A percentile compares a stretch with the other conserved stretches of the same genome.
Evolutionary conservation across 2,888 invertebrate genomes (phyloP).

Genomic region (Autographa gamma): DNA sequence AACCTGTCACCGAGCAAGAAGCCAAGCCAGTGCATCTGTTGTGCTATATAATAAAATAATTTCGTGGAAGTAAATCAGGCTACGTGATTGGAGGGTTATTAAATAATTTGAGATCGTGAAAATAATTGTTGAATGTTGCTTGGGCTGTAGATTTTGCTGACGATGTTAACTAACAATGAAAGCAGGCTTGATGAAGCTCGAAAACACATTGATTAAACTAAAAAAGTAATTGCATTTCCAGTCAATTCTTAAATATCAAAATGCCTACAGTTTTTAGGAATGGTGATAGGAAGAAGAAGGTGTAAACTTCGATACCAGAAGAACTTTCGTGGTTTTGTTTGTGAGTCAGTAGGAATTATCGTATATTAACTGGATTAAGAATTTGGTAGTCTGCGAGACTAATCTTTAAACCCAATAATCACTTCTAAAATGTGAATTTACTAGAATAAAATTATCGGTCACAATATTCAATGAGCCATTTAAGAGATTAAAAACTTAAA

Average conservation of each 20-base stretch:
- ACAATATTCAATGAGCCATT: not conserved
- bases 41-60: constrained; percentile 75
- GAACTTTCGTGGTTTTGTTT: no score
- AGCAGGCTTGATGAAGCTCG: not conserved
- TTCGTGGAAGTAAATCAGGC: constrained; percentile 67
- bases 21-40: constrained; percentile 65
- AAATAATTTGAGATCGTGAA: constrained; percentile 33
- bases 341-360: no score
- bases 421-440: no score
- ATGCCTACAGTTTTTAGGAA: no score
- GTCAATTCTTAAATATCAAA: no score
- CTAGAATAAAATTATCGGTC: not conserved
- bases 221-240: no score
- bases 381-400: no score
- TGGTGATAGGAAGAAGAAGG: no score
- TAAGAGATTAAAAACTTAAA: not conserved
- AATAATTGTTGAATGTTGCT: constrained; percentile 20
- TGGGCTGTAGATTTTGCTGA: not conserved
- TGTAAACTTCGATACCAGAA: no score
- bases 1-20: constrained; percentile 71
- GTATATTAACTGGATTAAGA: no score
- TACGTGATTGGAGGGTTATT: constrained; percentile 43
- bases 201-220: not conserved
- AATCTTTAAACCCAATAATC: no score
- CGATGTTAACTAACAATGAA: not conserved